phyloP scores from a whole-genome alignment of 1,140 invertebrate species.

The Steinernema khuongi region DNA sequence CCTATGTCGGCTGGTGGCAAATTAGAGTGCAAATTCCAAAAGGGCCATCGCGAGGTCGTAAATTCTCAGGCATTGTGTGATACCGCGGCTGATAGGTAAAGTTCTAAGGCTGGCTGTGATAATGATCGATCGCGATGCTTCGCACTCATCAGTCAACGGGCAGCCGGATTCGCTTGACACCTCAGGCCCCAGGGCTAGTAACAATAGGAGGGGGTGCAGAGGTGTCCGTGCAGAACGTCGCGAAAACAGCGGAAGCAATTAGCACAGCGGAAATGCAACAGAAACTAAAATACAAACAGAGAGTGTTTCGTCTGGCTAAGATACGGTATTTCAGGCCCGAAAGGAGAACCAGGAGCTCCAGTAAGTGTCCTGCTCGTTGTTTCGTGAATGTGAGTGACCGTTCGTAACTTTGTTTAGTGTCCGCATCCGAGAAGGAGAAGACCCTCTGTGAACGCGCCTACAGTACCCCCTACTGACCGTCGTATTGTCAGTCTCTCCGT shows the following conservation, averaged over 20 bases:
- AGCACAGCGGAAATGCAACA: neutral
- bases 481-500: neutral
- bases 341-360: conserved; percentile 1
- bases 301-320: neutral
- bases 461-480: neutral
- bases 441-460: neutral
- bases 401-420: conserved; percentile 8
- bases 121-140: neutral
- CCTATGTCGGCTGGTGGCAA: neutral
- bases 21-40: neutral
- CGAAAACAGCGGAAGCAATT: neutral
- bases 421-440: conserved; percentile 1
- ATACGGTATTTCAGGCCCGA: neutral
- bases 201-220: neutral
- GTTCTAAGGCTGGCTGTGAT: conserved; percentile 12
- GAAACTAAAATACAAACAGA: neutral
- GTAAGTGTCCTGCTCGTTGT: neutral
- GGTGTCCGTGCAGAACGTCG: neutral
- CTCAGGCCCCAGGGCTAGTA: neutral
- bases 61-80: neutral
- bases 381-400: neutral
- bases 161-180: no score
- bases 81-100: conserved; percentile 3
- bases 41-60: neutral
- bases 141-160: conserved; percentile 1